Conservation (phyloP, 2,113 vertebrate genomes). For the Cepphus grylle region DNA sequence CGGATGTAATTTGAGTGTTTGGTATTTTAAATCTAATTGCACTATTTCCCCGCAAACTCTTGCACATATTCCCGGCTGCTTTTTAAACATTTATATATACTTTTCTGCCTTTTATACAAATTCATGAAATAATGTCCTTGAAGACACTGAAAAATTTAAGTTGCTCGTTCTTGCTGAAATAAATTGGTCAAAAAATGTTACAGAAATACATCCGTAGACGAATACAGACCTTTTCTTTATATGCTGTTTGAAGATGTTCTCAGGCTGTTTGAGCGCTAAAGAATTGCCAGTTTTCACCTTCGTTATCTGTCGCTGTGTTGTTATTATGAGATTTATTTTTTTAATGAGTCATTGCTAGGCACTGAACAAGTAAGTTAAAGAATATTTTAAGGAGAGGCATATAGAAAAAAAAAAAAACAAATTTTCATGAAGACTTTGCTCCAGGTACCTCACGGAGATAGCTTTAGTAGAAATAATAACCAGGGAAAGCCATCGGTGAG, state of each 20-base stretch:
- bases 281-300: conserved; percentile 21
- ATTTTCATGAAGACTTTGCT: background rate
- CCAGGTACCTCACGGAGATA: background rate
- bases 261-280: background rate
- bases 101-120: conserved; percentile 32
- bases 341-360: background rate
- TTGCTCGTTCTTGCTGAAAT: conserved; percentile 26
- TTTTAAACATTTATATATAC: conserved; percentile 14
- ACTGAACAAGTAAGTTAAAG: background rate
- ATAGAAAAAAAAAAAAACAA: background rate
- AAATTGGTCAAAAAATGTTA: background rate
- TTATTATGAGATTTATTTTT: background rate
- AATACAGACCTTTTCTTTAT: background rate
- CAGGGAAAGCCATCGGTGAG: background rate
- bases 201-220: background rate
- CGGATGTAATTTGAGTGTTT: conserved; percentile 28
- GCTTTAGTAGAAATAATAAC: background rate
- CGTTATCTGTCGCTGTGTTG: background rate
- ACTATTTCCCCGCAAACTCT: background rate
- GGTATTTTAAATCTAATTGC: conserved; percentile 30
- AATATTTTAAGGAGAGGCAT: background rate
- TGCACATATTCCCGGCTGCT: background rate
- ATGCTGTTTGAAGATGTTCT: background rate
- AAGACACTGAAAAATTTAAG: conserved; percentile 38
- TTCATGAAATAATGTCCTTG: conserved; percentile 13